A percentile compares a stretch with the other conserved stretches of the same genome.
Conservation (phyloP, 2,113 vertebrate genomes). For the Nicator chloris region DNA sequence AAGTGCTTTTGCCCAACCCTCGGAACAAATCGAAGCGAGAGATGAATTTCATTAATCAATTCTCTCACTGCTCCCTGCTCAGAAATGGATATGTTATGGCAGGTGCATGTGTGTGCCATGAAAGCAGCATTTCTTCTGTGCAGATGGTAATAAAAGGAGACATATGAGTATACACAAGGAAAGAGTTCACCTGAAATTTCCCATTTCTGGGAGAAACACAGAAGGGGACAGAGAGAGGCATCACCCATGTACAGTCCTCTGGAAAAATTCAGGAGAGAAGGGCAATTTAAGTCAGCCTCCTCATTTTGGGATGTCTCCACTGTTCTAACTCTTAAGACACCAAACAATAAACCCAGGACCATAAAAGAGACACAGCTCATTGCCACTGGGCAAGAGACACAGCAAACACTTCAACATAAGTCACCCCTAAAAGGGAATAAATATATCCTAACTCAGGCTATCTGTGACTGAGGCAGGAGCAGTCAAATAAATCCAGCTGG, state of each 20-base stretch:
- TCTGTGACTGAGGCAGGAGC: not conserved
- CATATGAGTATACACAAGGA: not conserved
- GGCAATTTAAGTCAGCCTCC: not conserved
- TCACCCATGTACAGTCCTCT: fast-evolving
- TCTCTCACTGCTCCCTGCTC: not conserved
- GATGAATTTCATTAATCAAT: constrained; percentile 20
- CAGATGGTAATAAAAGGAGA: not conserved
- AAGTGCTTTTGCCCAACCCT: not conserved
- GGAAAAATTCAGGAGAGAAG: not conserved
- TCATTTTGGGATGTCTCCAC: not conserved
- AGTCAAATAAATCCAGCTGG: not conserved
- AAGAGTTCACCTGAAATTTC: not conserved
- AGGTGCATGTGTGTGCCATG: not conserved
- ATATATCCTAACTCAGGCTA: not conserved
- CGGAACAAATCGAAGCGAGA: not conserved
- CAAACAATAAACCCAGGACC: not conserved
- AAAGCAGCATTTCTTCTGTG: not conserved
- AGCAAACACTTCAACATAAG: not conserved
- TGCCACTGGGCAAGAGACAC: not conserved
- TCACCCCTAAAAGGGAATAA: not conserved
- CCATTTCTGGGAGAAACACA: not conserved
- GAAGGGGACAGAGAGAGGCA: not conserved
- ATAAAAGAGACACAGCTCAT: not conserved
- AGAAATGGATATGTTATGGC: not conserved
- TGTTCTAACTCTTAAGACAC: not conserved